Base-by-base conservation (phyloP, 1,140 invertebrate genomes). In the Drosophila sturtevanti region DNA sequence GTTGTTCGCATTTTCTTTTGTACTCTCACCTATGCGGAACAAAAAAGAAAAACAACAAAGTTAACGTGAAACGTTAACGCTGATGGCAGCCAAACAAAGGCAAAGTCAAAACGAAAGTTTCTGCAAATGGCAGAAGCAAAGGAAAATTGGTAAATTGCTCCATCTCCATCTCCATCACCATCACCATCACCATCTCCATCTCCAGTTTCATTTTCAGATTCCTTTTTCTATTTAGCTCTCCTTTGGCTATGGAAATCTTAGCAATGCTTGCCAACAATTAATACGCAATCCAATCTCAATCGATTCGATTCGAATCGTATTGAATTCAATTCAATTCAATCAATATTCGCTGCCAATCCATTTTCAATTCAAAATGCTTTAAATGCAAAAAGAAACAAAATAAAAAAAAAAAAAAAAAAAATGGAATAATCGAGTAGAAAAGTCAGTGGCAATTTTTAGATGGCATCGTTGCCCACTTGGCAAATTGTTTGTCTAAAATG, bases 181-280 rank as follows among this genome's bases (percentile, higher is more conserved):
- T 2, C 27, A 6, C 27, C 27, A 31, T n/a, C n/a, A n/a, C n/a
- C 22, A 24, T 24, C 22, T 3, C 22, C 22, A 24, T 2, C 27
- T 31, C 27, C 27, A 31, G 27, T 31, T 31, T 6, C 27, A 4
- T 31, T 6, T 24, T 6, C 27, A 31, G 27, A 6, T 31, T 4
- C 27, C 27, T 31, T 31, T 31, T 31, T 31, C 27, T 7, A 6
- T 31, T 6, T 1, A 31, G 5, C 4, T 31, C 0, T 10, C 6
- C 18, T 1, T 18, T 66, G 55, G 35, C 71, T 72, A 44, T 31
- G 41, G 72, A 77, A 84, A 76, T 52, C 80, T 54, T 64, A 77
- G 72, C 38, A 84, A 60, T 79, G 63, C 38, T 27, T 54, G 72
- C 58, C 72, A 75, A 76, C 72, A 75, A 75, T 68, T 75, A 75